phyloP scores from a whole-genome alignment of 2,888 invertebrate species.

The Aphodius granarius region DNA sequence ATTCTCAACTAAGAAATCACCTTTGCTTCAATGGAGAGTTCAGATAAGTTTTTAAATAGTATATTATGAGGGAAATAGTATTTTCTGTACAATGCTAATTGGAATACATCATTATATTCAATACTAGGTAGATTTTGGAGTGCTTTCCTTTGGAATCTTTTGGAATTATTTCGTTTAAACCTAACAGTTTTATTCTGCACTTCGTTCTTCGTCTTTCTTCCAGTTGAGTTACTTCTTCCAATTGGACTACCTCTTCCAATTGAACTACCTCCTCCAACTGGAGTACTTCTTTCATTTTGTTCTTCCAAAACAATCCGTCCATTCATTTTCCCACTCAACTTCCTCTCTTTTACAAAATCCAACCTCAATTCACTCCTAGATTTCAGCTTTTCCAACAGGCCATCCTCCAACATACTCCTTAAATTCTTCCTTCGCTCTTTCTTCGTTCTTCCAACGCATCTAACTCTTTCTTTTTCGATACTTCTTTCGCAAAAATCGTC shows the following conservation, averaged over 20 bases:
- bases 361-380: constrained; percentile 22
- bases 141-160: not conserved
- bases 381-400: constrained; percentile 22
- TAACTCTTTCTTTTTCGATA: not conserved
- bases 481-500: not conserved
- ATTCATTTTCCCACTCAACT: not conserved
- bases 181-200: not conserved
- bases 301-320: not conserved
- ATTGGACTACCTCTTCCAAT: not conserved
- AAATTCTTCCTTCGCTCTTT: constrained; percentile 41
- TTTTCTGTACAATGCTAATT: constrained; percentile 4
- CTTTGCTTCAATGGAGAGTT: not conserved
- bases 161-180: not conserved
- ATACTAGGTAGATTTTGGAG: not conserved
- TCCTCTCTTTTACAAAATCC: constrained; percentile 14
- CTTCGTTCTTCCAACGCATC: constrained; percentile 13
- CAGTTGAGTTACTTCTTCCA: not conserved
- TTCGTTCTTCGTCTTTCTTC: not conserved
- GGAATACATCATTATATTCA: not conserved
- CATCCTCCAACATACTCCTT: constrained; percentile 51
- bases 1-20: not conserved
- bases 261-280: too few relatives aligned
- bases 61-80: constrained; percentile 5
- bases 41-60: constrained; percentile 15
- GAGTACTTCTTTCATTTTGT: not conserved